These are phyloP conservation scores for Etheostoma perlongum DNA, from an alignment of 2,797 vertebrate species.

Conservation along the genomic window DNA sequence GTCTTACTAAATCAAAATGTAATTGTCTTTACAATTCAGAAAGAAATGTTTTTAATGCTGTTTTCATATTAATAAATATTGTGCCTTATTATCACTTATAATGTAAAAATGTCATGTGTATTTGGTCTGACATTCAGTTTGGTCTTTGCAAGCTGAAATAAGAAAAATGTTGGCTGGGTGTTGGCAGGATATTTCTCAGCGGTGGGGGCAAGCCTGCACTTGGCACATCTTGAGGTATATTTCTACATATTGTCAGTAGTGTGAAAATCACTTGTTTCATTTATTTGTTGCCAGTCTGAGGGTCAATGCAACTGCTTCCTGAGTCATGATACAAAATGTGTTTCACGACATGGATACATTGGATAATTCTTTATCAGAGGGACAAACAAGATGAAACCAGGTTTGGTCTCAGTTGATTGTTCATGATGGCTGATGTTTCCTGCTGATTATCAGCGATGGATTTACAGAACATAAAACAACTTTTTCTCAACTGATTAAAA, in stretches of 20 bases:
- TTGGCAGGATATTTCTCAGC: background rate
- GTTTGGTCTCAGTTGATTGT: background rate
- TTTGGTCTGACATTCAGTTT: background rate
- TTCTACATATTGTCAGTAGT: background rate
- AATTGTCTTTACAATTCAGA: background rate
- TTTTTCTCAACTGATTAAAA: background rate
- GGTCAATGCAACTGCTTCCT: background rate
- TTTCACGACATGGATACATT: background rate
- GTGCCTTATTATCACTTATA: slow-evolving; percentile 12
- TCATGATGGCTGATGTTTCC: background rate
- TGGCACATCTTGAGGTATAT: background rate
- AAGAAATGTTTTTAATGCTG: background rate
- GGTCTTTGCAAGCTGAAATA: background rate
- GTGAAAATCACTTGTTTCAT: too few relatives aligned
- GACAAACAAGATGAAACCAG: background rate
- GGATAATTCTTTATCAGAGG: background rate
- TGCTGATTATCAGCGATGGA: background rate
- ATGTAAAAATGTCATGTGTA: background rate
- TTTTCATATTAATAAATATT: background rate
- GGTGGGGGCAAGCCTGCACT: background rate
- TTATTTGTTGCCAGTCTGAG: background rate
- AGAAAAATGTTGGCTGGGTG: background rate
- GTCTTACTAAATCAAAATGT: background rate
- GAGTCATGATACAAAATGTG: background rate
- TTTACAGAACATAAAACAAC: background rate